Evolutionary conservation across 2,797 vertebrate species (phyloP), one percentile per base, ranked within the genome.

Genomic region (Microctenopoma steveboyesi): DNA sequence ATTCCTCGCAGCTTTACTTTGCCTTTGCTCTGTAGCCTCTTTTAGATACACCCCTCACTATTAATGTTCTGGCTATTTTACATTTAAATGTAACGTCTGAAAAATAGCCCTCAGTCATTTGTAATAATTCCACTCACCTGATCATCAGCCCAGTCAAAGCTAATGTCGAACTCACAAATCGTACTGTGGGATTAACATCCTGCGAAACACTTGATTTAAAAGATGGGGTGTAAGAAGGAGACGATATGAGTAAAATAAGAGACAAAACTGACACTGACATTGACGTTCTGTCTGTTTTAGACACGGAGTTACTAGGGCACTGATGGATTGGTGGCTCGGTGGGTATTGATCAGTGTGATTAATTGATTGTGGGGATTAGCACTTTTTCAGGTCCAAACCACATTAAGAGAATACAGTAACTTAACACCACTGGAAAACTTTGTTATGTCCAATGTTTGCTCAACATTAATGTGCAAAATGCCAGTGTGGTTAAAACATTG

Each of bases 1-100:
- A 69, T 80, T 84, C 82, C 74, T 62, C 72, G 81, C 55, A 58
- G 57, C 60, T 83, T 73, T 15, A 67, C 81, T 83, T 82, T 54
- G 59, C 62, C 59, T 72, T 73, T 51, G 59, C 64, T 84, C 72
- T 75, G 6, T 12, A 16, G 18, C 4, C 1, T 50, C 22, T 60
- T 22, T 47, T n/a, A 57, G 22, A 40, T 14, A 37, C 16, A 53
- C 52, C 53, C 10, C 35, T 22, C 13, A 49, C 33, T 16, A 3
- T 58, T 46, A 53, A 46, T 62, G 16, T 42, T 50, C 6, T 53
- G 7, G 46, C 2, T 48, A 18, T 42, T 67, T 61, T 12, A 55
- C 39, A 67, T 51, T 45, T 50, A 35, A 35, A 35, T 35, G 12
- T 42, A 28, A 67, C 69, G 3, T 74, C 45, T 61, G 33, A 52